Percentiles rank a stretch among this genome's conserved stretches.
phyloP scores from a whole-genome alignment of 2,113 vertebrate genomes.

The Aptenodytes forsteri region DNA sequence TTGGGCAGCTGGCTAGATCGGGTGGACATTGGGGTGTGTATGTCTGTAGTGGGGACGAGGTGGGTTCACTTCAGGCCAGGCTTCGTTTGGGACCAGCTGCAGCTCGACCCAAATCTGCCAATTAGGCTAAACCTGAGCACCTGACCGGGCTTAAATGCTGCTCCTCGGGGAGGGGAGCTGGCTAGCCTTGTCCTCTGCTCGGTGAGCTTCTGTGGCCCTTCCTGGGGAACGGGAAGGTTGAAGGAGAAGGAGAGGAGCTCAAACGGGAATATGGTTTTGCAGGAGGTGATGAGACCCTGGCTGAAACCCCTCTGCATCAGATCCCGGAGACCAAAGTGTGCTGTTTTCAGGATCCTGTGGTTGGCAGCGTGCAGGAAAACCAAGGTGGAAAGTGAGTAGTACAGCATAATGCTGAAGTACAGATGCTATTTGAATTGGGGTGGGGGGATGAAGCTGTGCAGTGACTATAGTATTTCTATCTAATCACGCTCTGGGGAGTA shows the following conservation, averaged over 20 bases:
- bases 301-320: rapidly evolving
- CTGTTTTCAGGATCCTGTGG: neutral
- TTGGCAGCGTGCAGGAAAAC: rapidly evolving
- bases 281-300: neutral
- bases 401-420: rapidly evolving
- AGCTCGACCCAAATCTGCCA: neutral
- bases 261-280: neutral
- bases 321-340: neutral
- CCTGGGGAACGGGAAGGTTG: neutral
- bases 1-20: neutral
- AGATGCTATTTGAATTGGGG: neutral
- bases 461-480: rapidly evolving
- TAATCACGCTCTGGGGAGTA: rapidly evolving
- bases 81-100: neutral
- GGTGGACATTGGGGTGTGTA: neutral
- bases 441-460: neutral
- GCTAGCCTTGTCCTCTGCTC: neutral
- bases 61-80: neutral
- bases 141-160: neutral
- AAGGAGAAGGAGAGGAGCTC: neutral
- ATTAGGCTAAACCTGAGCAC: neutral
- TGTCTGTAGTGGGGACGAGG: neutral
- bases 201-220: neutral
- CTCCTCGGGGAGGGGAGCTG: neutral
- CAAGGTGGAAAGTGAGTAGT: neutral